Percentiles rank a stretch among this genome's conserved stretches.
Evolutionary conservation across 2,888 invertebrate species (phyloP).

Genomic region (Orthosia cruda): DNA sequence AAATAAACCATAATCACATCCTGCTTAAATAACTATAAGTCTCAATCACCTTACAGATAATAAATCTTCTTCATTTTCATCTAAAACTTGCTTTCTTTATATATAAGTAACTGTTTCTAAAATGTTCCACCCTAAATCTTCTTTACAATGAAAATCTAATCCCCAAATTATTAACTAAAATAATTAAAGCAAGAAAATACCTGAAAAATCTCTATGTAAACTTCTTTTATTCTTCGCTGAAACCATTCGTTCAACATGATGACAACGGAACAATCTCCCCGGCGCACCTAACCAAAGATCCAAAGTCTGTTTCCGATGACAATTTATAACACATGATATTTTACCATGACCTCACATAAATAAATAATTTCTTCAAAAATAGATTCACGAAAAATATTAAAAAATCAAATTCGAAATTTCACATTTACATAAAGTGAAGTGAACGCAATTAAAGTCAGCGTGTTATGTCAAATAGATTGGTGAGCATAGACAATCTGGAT

Average conservation of each 20-base stretch:
- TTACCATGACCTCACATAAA: slow-evolving; percentile 86
- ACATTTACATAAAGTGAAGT: slow-evolving; percentile 82
- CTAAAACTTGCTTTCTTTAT: neutral
- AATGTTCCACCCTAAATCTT: neutral
- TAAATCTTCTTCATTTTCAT: no score
- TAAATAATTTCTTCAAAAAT: slow-evolving; percentile 91
- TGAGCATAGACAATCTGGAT: slow-evolving; percentile 69
- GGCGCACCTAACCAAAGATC: slow-evolving; percentile 81
- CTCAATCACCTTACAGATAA: neutral
- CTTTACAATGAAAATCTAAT: neutral
- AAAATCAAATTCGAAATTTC: slow-evolving; percentile 89
- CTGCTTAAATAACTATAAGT: neutral
- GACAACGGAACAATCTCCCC: slow-evolving; percentile 79
- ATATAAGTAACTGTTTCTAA: neutral
- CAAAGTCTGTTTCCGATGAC: slow-evolving; percentile 75
- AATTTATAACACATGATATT: slow-evolving; percentile 90
- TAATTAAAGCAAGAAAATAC: slow-evolving; percentile 70
- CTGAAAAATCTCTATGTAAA: slow-evolving; percentile 84
- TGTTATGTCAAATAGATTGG: slow-evolving; percentile 70
- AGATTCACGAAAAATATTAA: slow-evolving; percentile 89
- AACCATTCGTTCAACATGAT: slow-evolving; percentile 91
- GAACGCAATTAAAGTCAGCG: slow-evolving; percentile 79
- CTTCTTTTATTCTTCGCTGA: slow-evolving; percentile 84
- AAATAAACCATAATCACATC: no score
- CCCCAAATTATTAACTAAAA: neutral